Base-by-base conservation (phyloP, 2,888 invertebrate genomes). In the Argyresthia albistria region DNA sequence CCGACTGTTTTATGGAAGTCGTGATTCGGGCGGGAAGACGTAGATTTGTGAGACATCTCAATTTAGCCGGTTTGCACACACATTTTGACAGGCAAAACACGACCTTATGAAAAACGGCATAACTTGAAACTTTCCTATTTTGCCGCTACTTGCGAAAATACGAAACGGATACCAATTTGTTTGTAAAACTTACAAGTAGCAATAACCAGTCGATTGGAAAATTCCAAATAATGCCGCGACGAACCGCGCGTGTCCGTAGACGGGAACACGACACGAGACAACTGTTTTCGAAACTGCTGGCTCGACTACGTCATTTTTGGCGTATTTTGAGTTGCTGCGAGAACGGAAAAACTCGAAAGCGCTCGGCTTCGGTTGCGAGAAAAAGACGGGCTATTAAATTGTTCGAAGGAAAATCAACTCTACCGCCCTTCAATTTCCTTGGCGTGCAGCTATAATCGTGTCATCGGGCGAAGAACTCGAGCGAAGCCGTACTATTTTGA, bases 181-280 rank as follows among this genome's bases (percentile, higher is more conserved):
- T 83, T 82, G 80, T 79, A 80, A 80, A 84, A 83, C 82, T 83
- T 77, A 82, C 79, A 71, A 73, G 72, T 64, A 67, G 57, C 62
- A 71, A 66, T 70, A 72, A 73, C 87, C 89, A 86, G 88, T 89
- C 87, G 83, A 88, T 90, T 89, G 90, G 90, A 90, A 90, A 90
- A 90, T 90, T 90, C 88, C 89, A 80, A 89, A 80, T 77, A 77
- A 72, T 25, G 74, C 74, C 82, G 74, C 80, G 80, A 77, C 45
- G 51, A 35, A 25, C 25, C 25, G 42, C 37, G 16, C 73, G 71
- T 73, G 65, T 69, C 78, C 72, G 77, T 69, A 67, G 74, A 70
- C 73, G 72, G 80, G 79, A 79, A 76, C 84, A 74, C 80, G 83
- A 76, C 84, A 74, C 80, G 83, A 78, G 71, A 80, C 76, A 86